Conservation (phyloP, 2,888 invertebrate species). For the Meiosimyza decipiens region DNA sequence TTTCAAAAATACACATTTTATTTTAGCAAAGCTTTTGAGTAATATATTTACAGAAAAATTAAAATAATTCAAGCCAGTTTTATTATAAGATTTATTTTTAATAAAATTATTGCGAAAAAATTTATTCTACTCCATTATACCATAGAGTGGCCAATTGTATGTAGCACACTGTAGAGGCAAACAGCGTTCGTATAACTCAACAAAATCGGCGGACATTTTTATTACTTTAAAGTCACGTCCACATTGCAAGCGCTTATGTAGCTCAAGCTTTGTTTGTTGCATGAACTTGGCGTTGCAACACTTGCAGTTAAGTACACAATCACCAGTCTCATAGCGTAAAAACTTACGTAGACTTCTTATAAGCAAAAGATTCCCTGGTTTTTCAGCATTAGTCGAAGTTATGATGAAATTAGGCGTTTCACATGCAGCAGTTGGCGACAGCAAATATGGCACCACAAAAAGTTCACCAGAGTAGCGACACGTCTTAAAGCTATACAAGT, state of each 20-base stretch:
- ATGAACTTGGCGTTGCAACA: conserved; percentile 5
- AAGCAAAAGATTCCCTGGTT: not conserved
- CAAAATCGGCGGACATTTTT: not conserved
- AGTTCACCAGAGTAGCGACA: conserved; percentile 18
- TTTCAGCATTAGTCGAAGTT: not conserved
- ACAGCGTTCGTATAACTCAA: conserved; percentile 17
- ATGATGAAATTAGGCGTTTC: not conserved
- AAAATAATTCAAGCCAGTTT: too few relatives aligned
- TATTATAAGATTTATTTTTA: too few relatives aligned
- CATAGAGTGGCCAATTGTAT: conserved; percentile 1
- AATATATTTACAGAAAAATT: too few relatives aligned
- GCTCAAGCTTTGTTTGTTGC: conserved; percentile 14
- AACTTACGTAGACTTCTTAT: conserved; percentile 12
- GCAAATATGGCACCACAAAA: conserved; percentile 1
- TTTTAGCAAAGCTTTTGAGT: too few relatives aligned
- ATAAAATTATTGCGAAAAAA: too few relatives aligned
- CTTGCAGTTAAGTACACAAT: not conserved
- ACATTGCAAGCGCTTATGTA: conserved; percentile 5
- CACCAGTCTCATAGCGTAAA: not conserved
- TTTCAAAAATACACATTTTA: too few relatives aligned
- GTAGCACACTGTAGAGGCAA: conserved; percentile 10
- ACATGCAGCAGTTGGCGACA: not conserved
- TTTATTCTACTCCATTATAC: conserved; percentile 2
- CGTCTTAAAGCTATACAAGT: not conserved
- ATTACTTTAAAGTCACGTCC: conserved; percentile 5